Conservation (phyloP, 1,140 invertebrate species). For the Kradibia gibbosae region DNA sequence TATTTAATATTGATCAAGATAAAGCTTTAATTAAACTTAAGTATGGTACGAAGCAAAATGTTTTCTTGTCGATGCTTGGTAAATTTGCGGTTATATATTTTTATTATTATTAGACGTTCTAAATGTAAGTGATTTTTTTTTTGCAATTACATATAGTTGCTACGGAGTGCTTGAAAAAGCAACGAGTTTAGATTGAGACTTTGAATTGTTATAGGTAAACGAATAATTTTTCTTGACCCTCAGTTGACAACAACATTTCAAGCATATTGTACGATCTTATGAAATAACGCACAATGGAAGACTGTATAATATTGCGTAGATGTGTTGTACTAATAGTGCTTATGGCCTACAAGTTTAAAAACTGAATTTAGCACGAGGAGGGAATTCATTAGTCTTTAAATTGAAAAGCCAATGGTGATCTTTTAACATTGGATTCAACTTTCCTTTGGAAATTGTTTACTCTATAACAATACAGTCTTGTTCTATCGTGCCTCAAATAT, state of each 20-base stretch:
- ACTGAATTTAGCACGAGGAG: background rate
- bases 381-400: background rate
- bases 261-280: background rate
- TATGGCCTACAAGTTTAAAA: conserved; percentile 6
- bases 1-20: background rate
- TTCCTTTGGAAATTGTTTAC: background rate
- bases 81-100: too few relatives aligned
- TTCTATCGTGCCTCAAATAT: background rate
- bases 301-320: background rate
- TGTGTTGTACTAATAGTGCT: background rate
- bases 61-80: too few relatives aligned
- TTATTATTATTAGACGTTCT: too few relatives aligned
- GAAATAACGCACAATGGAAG: background rate
- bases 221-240: background rate
- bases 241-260: background rate
- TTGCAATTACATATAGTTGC: too few relatives aligned
- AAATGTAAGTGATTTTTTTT: too few relatives aligned
- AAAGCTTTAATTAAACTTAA: background rate
- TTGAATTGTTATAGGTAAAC: too few relatives aligned
- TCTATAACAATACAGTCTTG: background rate
- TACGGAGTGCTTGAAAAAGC: background rate
- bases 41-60: background rate
- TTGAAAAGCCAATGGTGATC: background rate
- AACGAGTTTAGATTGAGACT: background rate
- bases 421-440: background rate